Base-by-base conservation (phyloP, 2,113 vertebrate genomes). In the Circaetus gallicus region DNA sequence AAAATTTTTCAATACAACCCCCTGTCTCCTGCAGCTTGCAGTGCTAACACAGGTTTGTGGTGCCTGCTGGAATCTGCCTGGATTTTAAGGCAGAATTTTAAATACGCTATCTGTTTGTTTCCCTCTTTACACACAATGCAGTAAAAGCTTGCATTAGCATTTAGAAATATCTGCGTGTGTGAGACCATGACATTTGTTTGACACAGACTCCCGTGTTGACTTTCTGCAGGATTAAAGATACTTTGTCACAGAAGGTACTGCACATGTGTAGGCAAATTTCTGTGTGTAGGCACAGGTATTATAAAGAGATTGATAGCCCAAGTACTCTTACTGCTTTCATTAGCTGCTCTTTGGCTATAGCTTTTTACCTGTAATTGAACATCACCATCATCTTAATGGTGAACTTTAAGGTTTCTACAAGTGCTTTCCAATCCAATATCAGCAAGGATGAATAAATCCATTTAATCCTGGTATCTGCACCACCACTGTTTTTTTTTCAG, bases 1-100 rank as follows among this genome's bases (percentile, higher is more conserved):
- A 96, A 94, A 86, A 70, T 91, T 97, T 92, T 91, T 93, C 91
- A 95, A 28, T 78, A 38, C 86, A 87, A 45, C 22, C 58, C 78
- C 81, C 89, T 93, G 91, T 95, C 89, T 95, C 45, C 78, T 90
- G 81, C 84, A 95, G 50, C 73, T 76, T 87, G 52, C 45, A 76
- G 36, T 49, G 53, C 77, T 94, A 87, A 58, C 62, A 92, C 84
- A 90, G 74, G 91, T 84, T 80, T 88, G 77, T 66, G 78, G 62
- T 94, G 77, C 70, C 86, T 82, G 32, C 45, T 94, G 89, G 81
- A 82, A 82, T 40, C 66, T 80, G 38, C 70, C 45, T 45, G 55
- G 49, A 36, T 72, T 86, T 85, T 34, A 72, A 73, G 65, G 24
- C 38, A 93, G 81, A 36, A 58, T 87, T 91, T 94, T 77, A 81